Evolutionary conservation across 1,140 invertebrate species (phyloP).

Genomic region (Neodiprion fabricii): DNA sequence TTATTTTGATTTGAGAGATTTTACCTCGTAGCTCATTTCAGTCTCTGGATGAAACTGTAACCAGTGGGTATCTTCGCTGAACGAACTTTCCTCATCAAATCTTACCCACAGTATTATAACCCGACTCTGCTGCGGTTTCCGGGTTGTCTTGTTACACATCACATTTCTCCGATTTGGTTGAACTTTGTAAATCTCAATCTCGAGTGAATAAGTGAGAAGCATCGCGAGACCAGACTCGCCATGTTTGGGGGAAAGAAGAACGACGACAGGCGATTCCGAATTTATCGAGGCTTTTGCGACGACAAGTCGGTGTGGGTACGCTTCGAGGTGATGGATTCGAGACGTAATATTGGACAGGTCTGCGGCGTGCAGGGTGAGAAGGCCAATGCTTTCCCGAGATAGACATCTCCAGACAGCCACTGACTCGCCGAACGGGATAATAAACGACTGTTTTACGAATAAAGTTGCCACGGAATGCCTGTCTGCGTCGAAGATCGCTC

Average conservation of each 20-base stretch:
- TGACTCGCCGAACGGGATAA: constrained; percentile 27
- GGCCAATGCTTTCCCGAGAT: constrained; percentile 18
- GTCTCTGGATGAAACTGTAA: too few species aligned
- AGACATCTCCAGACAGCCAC: constrained; percentile 22
- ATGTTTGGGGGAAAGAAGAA: neutral
- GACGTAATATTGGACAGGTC: constrained; percentile 4
- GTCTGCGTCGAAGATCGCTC: constrained; percentile 1
- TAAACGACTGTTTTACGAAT: constrained; percentile 31
- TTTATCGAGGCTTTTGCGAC: neutral
- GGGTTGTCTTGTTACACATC: too few species aligned
- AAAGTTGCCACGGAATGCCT: constrained; percentile 12
- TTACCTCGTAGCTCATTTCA: too few species aligned
- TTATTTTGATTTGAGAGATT: too few species aligned
- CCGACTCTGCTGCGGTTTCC: too few species aligned
- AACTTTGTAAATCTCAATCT: too few species aligned
- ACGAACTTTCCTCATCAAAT: too few species aligned
- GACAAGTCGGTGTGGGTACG: neutral
- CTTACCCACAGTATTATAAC: too few species aligned
- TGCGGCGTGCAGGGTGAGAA: neutral
- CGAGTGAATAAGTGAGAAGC: too few species aligned
- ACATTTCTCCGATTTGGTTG: too few species aligned
- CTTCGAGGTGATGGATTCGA: constrained; percentile 4
- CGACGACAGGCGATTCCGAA: neutral
- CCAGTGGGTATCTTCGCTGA: too few species aligned
- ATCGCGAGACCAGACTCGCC: neutral